These are phyloP conservation scores for Eremobia ochroleuca DNA, from an alignment of 2,888 invertebrate genomes.

Conservation along the genomic window DNA sequence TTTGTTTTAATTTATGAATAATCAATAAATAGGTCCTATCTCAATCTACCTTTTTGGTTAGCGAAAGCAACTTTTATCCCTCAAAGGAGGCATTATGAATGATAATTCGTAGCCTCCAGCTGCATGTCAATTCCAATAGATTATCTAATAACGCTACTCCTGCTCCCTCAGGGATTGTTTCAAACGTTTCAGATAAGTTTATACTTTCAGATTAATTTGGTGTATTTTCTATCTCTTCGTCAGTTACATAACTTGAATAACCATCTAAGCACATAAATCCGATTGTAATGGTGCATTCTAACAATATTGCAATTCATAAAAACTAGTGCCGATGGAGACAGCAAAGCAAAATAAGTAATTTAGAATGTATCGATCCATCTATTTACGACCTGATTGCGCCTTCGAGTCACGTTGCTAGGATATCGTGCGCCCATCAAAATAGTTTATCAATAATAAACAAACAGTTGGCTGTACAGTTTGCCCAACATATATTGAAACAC, in stretches of 20 bases:
- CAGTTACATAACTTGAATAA: not conserved
- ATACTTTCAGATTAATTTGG: not conserved
- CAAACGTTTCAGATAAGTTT: constrained; percentile 1
- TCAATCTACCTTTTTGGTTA: not conserved
- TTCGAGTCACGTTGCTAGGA: constrained; percentile 55
- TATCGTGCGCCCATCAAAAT: constrained; percentile 49
- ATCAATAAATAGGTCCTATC: not conserved
- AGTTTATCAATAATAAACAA: constrained; percentile 64
- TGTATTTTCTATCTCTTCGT: not conserved
- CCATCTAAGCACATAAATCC: not conserved
- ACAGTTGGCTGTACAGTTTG: constrained; percentile 6
- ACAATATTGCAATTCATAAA: constrained; percentile 24
- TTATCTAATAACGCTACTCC: constrained; percentile 4
- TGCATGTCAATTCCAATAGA: constrained; percentile 3
- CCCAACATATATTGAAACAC: not conserved
- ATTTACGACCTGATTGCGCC: constrained; percentile 61
- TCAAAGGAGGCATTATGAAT: constrained; percentile 15
- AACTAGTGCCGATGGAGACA: constrained; percentile 23
- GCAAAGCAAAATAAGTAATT: constrained; percentile 46
- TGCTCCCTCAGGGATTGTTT: not conserved
- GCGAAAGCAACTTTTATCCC: not conserved
- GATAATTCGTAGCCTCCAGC: not conserved
- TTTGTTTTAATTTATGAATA: constrained; percentile 4
- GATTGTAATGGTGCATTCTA: not conserved
- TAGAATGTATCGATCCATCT: constrained; percentile 58